These are phyloP conservation scores for Mallotus villosus DNA, from an alignment of 2,797 vertebrate genomes.

Conservation along the genomic window DNA sequence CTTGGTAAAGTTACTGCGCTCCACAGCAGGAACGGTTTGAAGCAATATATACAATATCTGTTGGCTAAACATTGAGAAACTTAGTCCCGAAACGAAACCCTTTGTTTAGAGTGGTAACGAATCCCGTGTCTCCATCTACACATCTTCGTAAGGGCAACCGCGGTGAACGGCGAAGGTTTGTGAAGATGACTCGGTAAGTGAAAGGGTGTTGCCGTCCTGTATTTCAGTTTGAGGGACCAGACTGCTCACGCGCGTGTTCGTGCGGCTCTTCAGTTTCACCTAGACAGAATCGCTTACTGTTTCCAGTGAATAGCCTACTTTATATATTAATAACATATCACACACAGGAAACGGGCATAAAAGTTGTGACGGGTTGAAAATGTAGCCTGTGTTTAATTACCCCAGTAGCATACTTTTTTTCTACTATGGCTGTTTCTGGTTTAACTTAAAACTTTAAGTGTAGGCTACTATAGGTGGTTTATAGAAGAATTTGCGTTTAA, in stretches of 20 bases:
- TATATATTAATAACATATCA: not conserved
- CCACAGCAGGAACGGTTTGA: not conserved
- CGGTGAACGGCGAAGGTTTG: not conserved
- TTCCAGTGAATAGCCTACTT: not conserved
- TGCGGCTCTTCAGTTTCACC: constrained; percentile 34
- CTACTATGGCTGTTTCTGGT: no score
- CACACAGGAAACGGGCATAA: no score
- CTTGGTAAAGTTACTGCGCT: constrained; percentile 31
- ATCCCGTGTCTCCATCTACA: not conserved
- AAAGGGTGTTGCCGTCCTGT: not conserved
- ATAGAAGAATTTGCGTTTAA: not conserved
- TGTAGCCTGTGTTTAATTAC: no score
- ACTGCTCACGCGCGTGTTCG: constrained; percentile 46
- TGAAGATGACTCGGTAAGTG: constrained; percentile 31
- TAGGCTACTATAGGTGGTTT: not conserved
- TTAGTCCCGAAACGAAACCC: not conserved
- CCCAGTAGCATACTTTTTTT: no score
- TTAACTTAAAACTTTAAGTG: no score
- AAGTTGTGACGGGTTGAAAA: no score
- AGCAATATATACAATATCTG: not conserved
- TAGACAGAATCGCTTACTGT: not conserved
- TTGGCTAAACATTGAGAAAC: not conserved
- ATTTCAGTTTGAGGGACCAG: constrained; percentile 13
- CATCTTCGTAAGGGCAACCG: not conserved
- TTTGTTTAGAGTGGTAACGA: not conserved